These are phyloP conservation scores for Puntigrus tetrazona DNA, from an alignment of 2,113 vertebrate genomes.

Conservation along the genomic window DNA sequence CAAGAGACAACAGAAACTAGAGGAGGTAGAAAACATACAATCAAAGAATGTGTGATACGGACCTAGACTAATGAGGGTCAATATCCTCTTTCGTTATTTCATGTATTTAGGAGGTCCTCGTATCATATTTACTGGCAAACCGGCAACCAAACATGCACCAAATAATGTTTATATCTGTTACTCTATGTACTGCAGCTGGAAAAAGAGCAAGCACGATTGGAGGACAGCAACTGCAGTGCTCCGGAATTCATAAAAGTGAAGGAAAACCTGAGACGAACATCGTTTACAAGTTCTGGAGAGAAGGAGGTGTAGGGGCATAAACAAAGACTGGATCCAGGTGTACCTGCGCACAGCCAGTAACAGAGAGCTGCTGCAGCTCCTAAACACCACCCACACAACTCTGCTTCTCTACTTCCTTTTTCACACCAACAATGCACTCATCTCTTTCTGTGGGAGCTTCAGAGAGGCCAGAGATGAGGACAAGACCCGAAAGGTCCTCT, in stretches of 20 bases:
- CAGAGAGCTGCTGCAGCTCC: constrained; percentile 26
- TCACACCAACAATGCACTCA: constrained; percentile 18
- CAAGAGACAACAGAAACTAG: constrained; percentile 87
- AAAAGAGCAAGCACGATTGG: constrained; percentile 75
- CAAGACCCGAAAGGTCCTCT: not conserved
- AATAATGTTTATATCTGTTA: not conserved
- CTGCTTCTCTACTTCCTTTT: constrained; percentile 33
- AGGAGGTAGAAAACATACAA: constrained; percentile 77
- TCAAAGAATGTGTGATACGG: not conserved
- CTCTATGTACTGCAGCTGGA: constrained; percentile 79
- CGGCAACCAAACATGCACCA: not conserved
- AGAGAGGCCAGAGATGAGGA: not conserved
- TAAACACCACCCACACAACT: constrained; percentile 2
- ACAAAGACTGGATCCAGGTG: not conserved
- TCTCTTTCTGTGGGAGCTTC: not conserved
- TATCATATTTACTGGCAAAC: not conserved
- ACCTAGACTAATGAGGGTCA: not conserved
- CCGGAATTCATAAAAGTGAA: constrained; percentile 95
- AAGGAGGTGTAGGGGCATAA: constrained; percentile 60
- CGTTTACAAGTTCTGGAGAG: constrained; percentile 72
- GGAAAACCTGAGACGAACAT: constrained; percentile 89
- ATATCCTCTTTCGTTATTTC: not conserved
- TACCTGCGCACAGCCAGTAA: constrained; percentile 27
- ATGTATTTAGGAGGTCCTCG: not conserved
- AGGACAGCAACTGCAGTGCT: constrained; percentile 77